phyloP scores from a whole-genome alignment of 2,797 vertebrate species.

The Pseudochaenichthys georgianus region DNA sequence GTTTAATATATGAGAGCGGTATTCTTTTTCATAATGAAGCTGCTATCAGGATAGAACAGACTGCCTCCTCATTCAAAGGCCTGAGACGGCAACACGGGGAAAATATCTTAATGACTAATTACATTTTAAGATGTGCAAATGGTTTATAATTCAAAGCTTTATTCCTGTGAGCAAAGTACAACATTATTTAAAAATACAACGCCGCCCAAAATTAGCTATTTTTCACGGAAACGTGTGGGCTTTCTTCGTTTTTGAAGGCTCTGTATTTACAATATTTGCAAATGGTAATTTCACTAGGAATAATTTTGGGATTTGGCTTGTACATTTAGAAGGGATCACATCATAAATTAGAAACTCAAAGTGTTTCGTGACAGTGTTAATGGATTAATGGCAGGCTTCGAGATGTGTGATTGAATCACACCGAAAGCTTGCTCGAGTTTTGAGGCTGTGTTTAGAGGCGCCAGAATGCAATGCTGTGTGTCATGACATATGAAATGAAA shows the following conservation, averaged over 20 bases:
- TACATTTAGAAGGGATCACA: conserved; percentile 33
- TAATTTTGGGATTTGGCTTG: conserved; percentile 32
- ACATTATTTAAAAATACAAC: conserved; percentile 56
- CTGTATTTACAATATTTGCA: conserved; percentile 37
- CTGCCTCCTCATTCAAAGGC: conserved; percentile 57
- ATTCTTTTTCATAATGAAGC: conserved; percentile 61
- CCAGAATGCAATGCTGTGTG: conserved; percentile 44
- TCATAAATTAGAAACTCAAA: conserved; percentile 27
- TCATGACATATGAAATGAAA: conserved; percentile 66
- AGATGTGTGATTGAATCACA: conserved; percentile 52
- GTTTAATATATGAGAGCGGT: conserved; percentile 50
- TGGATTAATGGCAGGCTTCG: conserved; percentile 37
- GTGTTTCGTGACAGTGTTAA: conserved; percentile 11
- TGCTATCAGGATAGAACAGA: conserved; percentile 75
- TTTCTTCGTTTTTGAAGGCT: conserved; percentile 34
- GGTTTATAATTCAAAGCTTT: conserved; percentile 71
- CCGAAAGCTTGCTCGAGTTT: conserved; percentile 19
- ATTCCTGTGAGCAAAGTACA: conserved; percentile 69
- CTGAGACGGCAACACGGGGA: conserved; percentile 58
- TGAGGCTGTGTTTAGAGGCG: conserved; percentile 40
- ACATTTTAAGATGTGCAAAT: conserved; percentile 77
- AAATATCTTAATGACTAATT: conserved; percentile 78
- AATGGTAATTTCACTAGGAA: conserved; percentile 23
- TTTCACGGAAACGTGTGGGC: conserved; percentile 45
- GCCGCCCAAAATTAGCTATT: conserved; percentile 23